Base-by-base conservation (phyloP, 2,888 invertebrate species). In the Tridacna gigas region DNA sequence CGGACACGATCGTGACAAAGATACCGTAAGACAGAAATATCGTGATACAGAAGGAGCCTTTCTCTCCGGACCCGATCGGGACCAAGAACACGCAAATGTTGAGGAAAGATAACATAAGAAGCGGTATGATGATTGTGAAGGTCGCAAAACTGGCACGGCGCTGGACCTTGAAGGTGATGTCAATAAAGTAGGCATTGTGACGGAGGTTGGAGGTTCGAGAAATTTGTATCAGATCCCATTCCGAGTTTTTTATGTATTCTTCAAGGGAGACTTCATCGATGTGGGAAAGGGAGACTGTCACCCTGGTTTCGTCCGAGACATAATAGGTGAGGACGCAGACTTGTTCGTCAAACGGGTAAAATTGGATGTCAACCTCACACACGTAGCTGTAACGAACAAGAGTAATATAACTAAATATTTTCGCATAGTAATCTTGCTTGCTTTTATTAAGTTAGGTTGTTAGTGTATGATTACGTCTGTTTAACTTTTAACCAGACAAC, bases 21-120 rank as follows among this genome's bases (percentile, higher is more conserved):
- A 87, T 84, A 15, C 87, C 87, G 25, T 87, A 87, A 0, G 87
- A 87, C 45, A 87, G 63, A 74, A 87, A 87, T 15, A 87, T 85
- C 0, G 87, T 87, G 74, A 87, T 84, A 60, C 84, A 80, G 71
- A 87, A 85, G 5, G 87, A 87, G 5, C 87, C 84, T 69, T 87
- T 87, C 77, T 87, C 87, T 4, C 84, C 87, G 45, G 87, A 87
- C 37, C 80, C 87, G 22, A 87, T 87, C 0, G 87, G 87, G 11
- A 87, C 84, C 20, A 87, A 66, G 66, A 87, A 87, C 20, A 85
- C 79, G 45, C 87, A 85, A 22, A 84, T 75, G 66, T 85, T 87
- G 20, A 87, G 61, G 48, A 85, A 80, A 25, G 87, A 82, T 65
- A 87, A 45, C 81, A 87, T 83, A 0, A 84, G 73, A 5, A 87